phyloP scores from a whole-genome alignment of 2,113 vertebrate species.

The Verasper variegatus region DNA sequence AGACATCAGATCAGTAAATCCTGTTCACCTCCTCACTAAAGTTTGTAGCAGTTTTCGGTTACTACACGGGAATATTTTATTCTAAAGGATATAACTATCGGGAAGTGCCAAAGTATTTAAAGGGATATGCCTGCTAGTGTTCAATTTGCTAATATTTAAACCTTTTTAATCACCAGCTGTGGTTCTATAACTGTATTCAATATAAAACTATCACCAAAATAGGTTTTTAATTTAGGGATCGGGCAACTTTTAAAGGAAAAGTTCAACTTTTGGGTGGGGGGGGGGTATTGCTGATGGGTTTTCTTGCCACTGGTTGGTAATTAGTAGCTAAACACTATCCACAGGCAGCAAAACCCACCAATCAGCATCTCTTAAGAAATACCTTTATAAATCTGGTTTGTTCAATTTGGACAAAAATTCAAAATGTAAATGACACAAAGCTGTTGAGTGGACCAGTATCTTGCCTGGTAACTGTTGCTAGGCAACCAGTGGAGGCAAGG shows the following conservation, averaged over 20 bases:
- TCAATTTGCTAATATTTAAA: slow-evolving; percentile 1
- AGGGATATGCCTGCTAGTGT: background rate
- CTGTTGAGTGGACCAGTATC: background rate
- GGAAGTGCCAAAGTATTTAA: slow-evolving; percentile 24
- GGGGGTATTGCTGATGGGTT: background rate
- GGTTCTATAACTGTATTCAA: background rate
- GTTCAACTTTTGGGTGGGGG: slow-evolving; percentile 2
- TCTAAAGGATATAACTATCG: background rate
- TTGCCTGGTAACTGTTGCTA: background rate
- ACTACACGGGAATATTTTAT: background rate
- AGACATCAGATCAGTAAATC: slow-evolving; percentile 20
- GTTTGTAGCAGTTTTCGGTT: slow-evolving; percentile 15
- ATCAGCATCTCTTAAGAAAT: background rate
- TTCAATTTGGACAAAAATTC: background rate
- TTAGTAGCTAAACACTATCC: background rate
- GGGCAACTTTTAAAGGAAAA: background rate
- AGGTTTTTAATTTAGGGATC: background rate
- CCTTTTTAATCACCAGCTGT: background rate
- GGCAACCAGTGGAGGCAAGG: background rate
- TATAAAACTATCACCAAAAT: background rate
- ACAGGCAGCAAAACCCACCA: background rate
- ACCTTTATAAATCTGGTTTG: background rate
- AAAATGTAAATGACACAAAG: background rate
- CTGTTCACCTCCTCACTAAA: background rate
- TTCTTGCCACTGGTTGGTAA: background rate